Percentiles rank a stretch among this genome's conserved stretches.
These are phyloP conservation scores for Antidorcas marsupialis DNA, from an alignment of 2,113 vertebrate species.

Conservation along the genomic window DNA sequence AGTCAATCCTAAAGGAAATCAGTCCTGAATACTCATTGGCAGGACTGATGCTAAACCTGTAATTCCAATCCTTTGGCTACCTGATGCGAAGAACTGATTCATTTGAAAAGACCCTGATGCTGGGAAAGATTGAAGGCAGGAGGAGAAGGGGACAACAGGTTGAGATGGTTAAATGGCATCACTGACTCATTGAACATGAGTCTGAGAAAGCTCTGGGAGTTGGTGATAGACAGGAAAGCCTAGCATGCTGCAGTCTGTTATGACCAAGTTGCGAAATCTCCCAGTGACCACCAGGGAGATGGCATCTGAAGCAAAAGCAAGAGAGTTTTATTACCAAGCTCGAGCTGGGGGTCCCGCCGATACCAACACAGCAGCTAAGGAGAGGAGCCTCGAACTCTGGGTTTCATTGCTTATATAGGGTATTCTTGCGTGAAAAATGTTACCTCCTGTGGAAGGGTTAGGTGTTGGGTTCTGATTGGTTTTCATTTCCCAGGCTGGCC, in stretches of 20 bases:
- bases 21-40: neutral
- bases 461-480: no score
- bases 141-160: neutral
- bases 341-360: no score
- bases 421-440: no score
- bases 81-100: neutral
- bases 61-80: neutral
- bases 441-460: no score
- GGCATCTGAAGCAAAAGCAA: no score
- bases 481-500: no score
- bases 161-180: neutral
- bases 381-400: no score
- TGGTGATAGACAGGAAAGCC: neutral
- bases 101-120: neutral
- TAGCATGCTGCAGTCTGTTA: neutral
- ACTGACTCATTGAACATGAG: neutral
- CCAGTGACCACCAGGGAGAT: no score
- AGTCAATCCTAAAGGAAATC: neutral
- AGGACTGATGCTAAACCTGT: neutral
- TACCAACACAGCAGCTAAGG: no score
- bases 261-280: no score
- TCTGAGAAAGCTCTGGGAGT: neutral
- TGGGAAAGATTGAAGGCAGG: neutral
- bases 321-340: no score
- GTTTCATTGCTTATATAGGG: no score